Evolutionary conservation across 2,888 invertebrate species (phyloP), one percentile per base, ranked within the genome.

Genomic region (Melinopterus prodromus): DNA sequence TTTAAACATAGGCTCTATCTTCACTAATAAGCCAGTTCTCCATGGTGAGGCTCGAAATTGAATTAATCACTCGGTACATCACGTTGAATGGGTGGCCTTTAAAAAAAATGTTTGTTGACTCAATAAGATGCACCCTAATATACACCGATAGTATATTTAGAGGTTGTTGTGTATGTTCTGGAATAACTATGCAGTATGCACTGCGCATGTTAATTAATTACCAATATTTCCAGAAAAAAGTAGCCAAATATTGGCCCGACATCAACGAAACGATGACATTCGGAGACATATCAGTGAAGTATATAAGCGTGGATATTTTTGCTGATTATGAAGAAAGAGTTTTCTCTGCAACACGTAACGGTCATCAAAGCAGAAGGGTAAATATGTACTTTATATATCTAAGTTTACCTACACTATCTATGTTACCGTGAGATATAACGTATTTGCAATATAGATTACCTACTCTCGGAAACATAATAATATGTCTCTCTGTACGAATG

Each of bases 231-330:
- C n/a, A 90, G 90, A 89, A 87, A 84, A 91, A 91, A 84, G 90
- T 91, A 78, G 90, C 91, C 77, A 88, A 90, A 83, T 91, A 91
- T 82, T 91, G 91, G 91, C 90, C 90, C 0, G 89, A 90, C 16
- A 87, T 89, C 16, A 89, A 89, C 16, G 87, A 89, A 81, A 87
- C 87, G 78, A 83, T 85, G 26, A 85, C 85, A 6, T 89, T 88
- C 78, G 88, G 88, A 3, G 84, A 86, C 0, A 85, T 90, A 6
- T 82, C 84, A 0, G 87, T 91, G 0, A 81, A 86, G 26, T 88
- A 87, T 70, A 78, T 84, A 0, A 86, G 86, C 9, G 84, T 86
- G 69, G 85, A 86, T 16, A 85, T 89, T 0, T 88, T 86, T 79
- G 88, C 89, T 0, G 88, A 90, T 83, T 90, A 86, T 79, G 88